Base-by-base conservation (phyloP, 2,113 vertebrate species). In the Osmerus eperlanus region DNA sequence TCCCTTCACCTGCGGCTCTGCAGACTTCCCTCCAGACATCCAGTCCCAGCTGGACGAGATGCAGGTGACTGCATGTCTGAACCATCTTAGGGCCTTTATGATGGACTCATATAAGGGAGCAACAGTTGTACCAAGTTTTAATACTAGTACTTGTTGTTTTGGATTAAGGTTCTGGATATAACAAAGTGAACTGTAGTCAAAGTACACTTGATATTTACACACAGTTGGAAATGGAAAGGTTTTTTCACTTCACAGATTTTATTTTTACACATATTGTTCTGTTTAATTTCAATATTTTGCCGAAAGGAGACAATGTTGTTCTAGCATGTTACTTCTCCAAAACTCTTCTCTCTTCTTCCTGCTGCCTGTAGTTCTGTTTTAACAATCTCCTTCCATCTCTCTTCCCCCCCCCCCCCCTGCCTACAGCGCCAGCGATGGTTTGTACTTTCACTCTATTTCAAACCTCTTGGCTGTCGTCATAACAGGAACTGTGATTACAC, bases 41-140 rank as follows among this genome's bases (percentile, higher is more conserved):
- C 96, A 99, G 85, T 98, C 97, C 70, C 96, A 97, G 85, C 91
- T 99, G 90, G 97, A 99, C 78, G 97, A 99, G 91, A 99, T 99
- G 95, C 97, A 99, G 96, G 97, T 99, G 91, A 95, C 82, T 83
- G n/a, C 63, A 75, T 56, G 59, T 41, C 78, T 82, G 73, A 77
- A 71, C 75, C 21, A 14, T 12, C 18, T n/a, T 21, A 47, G 55
- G 12, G 18, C 28, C 15, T 15, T 78, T 73, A 76, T 67, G 52
- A 67, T 77, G 56, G 65, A 60, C 53, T 54, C 58, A 41, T 71
- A 54, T 58, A 65, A 15, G 63, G 65, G 28, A 67, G 52, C 71
- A 75, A 67, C 41, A 47, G 9, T 47, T 47, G 41, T 12, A 47
- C 41, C 9, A 11, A 2, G 9, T 47, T 47, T 47, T 47, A 47